Conservation (phyloP, 2,888 invertebrate species). For the Cerastis rubricosa region DNA sequence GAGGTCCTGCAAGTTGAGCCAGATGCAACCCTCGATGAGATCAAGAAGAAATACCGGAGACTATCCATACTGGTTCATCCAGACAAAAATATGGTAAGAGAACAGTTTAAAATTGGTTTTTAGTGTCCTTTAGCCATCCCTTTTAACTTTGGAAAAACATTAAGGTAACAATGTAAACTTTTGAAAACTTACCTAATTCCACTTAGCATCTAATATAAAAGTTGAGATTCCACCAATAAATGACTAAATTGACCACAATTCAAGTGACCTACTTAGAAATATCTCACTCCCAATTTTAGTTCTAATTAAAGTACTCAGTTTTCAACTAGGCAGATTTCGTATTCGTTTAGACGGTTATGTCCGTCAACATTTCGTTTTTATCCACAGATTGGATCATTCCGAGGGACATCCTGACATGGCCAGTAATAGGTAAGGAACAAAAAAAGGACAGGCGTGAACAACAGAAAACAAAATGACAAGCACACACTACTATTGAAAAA, state of each 20-base stretch:
- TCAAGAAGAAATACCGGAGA: constrained; percentile 98
- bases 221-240: constrained; percentile 5
- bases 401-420: constrained; percentile 78
- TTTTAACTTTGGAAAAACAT: constrained; percentile 17
- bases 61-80: constrained; percentile 99
- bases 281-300: constrained; percentile 28
- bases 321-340: constrained; percentile 64
- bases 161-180: constrained; percentile 15
- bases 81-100: constrained; percentile 96
- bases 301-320: constrained; percentile 30
- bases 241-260: constrained; percentile 23
- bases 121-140: constrained; percentile 8
- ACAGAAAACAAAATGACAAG: constrained; percentile 40
- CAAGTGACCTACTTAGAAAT: constrained; percentile 22
- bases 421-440: constrained; percentile 83
- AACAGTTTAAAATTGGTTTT: constrained; percentile 17
- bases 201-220: constrained; percentile 14
- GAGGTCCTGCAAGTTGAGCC: constrained; percentile 98
- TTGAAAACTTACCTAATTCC: constrained; percentile 15
- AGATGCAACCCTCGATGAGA: constrained; percentile 96
- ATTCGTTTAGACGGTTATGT: constrained; percentile 87
- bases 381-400: constrained; percentile 87
- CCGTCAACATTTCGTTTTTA: constrained; percentile 90
- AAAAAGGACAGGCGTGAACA: constrained; percentile 63
- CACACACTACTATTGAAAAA: constrained; percentile 24